Evolutionary conservation across 2,888 invertebrate genomes (phyloP), one percentile per base, ranked within the genome.

Genomic region (Ornithoptera priamus): DNA sequence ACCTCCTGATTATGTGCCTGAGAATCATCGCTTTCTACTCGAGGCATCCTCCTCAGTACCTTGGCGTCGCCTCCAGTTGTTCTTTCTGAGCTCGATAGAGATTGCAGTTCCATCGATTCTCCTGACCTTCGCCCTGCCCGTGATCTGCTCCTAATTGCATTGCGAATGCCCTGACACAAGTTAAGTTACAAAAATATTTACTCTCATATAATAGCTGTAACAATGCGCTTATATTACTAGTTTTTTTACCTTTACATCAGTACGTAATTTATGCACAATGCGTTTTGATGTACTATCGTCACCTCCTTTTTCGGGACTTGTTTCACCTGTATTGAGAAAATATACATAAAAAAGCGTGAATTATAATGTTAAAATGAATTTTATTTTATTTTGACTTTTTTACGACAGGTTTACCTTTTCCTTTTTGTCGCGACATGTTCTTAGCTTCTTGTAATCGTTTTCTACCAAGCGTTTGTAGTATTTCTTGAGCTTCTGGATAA

Each of bases 401-500:
- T 22, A 53, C n/a, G 15, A 22, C 18, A 57, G 10, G 68, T 64
- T 73, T 63, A 78, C 74, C 76, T 76, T 77, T 75, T 36, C 73
- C 73, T 72, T 86, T 87, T 70, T 89, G 90, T 70, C 92, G 89
- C 0, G 94, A 94, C 89, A 94, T 94, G 73, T 84, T 93, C 69
- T 94, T 94, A 7, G 97, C 97, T 87, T 98, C 97, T 94, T 97
- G 97, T 66, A 98, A 89, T 18, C 97, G 93, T 80, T 97, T 97
- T 61, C 97, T 93, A 7, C 98, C 98, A 42, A 98, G 93, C 15
- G 96, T 97, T 83, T 97, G 97, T n/a, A 98, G 93, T 74, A 98
- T 98, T 75, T 97, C 97, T 86, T 98, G 98, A 0, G 99, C 99
- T 87, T 99, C 98, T 0, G 99, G 99, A 81, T 99, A 99, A 85